A percentile compares a stretch with the other conserved stretches of the same genome.
Conservation (phyloP, 2,888 invertebrate genomes). For the Euproctis similis region DNA sequence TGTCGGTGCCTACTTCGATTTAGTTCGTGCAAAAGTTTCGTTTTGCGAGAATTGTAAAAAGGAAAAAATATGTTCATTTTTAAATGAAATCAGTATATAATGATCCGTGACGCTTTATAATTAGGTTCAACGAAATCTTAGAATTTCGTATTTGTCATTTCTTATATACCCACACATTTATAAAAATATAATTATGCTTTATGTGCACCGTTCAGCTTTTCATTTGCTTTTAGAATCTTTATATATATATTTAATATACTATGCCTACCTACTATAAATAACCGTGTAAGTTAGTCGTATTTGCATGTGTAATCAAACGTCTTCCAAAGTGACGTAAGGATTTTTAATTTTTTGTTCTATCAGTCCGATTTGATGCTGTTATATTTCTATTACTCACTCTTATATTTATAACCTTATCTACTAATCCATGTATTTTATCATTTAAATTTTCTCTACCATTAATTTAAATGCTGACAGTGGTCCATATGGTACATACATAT, state of each 20-base stretch:
- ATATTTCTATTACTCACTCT: no score
- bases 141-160: conserved; percentile 64
- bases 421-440: conserved; percentile 9
- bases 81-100: conserved; percentile 49
- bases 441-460: conserved; percentile 7
- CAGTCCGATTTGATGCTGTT: no score
- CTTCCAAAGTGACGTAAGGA: conserved; percentile 74
- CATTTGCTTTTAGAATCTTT: conserved; percentile 31
- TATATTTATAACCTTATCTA: conserved; percentile 13
- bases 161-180: conserved; percentile 55
- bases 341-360: conserved; percentile 26
- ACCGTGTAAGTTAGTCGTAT: conserved; percentile 61
- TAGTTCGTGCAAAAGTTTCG: no score
- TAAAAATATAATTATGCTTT: conserved; percentile 53
- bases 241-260: conserved; percentile 37
- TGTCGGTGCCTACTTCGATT: no score
- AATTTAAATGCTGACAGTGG: conserved; percentile 12
- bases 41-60: no score
- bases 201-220: conserved; percentile 44
- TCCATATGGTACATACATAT: conserved; percentile 4
- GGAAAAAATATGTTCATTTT: no score
- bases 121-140: conserved; percentile 69
- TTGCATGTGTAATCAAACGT: conserved; percentile 71
- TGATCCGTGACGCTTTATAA: conserved; percentile 74
- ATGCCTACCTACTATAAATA: conserved; percentile 42